Conservation (phyloP, 1,140 invertebrate genomes). For the Scaptodrosophila lebanonensis region DNA sequence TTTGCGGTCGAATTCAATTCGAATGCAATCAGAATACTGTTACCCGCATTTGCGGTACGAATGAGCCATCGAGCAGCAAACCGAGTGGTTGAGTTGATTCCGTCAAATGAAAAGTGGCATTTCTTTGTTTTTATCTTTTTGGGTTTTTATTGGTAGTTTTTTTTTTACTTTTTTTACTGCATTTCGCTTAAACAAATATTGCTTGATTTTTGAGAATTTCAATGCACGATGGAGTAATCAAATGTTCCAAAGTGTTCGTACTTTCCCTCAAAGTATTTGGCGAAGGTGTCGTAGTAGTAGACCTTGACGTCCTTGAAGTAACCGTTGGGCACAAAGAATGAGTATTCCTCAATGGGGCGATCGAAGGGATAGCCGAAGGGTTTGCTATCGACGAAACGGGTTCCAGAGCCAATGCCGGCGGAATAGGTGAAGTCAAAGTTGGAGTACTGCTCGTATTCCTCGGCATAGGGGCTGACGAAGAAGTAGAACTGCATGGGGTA, state of each 20-base stretch:
- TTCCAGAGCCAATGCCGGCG: constrained; percentile 59
- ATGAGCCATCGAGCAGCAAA: constrained; percentile 33
- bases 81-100: too few relatives aligned
- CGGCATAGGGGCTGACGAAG: constrained; percentile 76
- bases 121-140: too few relatives aligned
- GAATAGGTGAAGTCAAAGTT: constrained; percentile 55
- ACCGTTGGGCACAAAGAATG: constrained; percentile 73
- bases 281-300: constrained; percentile 77
- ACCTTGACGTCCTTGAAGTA: constrained; percentile 76
- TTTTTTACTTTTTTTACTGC: constrained; percentile 32
- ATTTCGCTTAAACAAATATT: constrained; percentile 24
- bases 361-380: constrained; percentile 78
- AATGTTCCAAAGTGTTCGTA: constrained; percentile 56
- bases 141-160: constrained; percentile 37
- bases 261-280: constrained; percentile 67
- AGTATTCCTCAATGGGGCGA: constrained; percentile 68
- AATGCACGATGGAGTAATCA: constrained; percentile 53
- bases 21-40: constrained; percentile 26
- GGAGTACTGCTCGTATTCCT: constrained; percentile 61
- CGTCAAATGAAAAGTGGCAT: too few relatives aligned
- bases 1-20: constrained; percentile 55
- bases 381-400: constrained; percentile 58
- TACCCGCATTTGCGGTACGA: constrained; percentile 45
- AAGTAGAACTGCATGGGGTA: constrained; percentile 82
- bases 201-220: too few relatives aligned